Conservation (phyloP, 1,140 invertebrate species). For the Trichonephila clavata region DNA sequence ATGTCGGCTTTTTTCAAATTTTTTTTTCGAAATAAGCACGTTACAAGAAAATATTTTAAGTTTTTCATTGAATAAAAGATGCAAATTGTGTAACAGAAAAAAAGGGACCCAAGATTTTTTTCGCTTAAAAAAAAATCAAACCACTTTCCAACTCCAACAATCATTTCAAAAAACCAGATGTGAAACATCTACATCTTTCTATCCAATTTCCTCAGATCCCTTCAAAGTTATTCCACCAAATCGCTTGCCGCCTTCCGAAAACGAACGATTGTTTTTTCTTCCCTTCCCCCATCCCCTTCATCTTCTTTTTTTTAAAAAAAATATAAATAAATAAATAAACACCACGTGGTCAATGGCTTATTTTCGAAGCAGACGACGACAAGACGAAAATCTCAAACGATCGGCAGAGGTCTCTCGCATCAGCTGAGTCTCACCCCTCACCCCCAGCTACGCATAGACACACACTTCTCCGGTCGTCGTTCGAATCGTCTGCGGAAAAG, state of each 20-base stretch:
- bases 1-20: too few species aligned
- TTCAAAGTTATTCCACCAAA: slow-evolving; percentile 12
- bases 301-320: neutral
- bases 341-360: slow-evolving; percentile 73
- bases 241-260: slow-evolving; percentile 16
- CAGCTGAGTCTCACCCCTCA: slow-evolving; percentile 36
- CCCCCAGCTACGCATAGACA: slow-evolving; percentile 25
- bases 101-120: neutral
- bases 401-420: slow-evolving; percentile 71
- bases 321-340: slow-evolving; percentile 66
- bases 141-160: neutral
- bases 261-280: slow-evolving; percentile 36
- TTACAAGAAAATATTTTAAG: neutral
- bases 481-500: slow-evolving; percentile 64
- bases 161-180: neutral
- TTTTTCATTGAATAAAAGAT: neutral
- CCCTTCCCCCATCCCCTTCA: neutral
- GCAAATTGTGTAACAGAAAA: neutral
- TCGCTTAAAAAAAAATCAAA: neutral
- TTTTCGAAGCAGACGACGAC: slow-evolving; percentile 58
- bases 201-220: slow-evolving; percentile 27
- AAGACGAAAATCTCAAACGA: slow-evolving; percentile 59
- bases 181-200: slow-evolving; percentile 13
- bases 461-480: slow-evolving; percentile 26
- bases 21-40: neutral